phyloP scores from a whole-genome alignment of 1,140 invertebrate species.

The Sinella curviseta region DNA sequence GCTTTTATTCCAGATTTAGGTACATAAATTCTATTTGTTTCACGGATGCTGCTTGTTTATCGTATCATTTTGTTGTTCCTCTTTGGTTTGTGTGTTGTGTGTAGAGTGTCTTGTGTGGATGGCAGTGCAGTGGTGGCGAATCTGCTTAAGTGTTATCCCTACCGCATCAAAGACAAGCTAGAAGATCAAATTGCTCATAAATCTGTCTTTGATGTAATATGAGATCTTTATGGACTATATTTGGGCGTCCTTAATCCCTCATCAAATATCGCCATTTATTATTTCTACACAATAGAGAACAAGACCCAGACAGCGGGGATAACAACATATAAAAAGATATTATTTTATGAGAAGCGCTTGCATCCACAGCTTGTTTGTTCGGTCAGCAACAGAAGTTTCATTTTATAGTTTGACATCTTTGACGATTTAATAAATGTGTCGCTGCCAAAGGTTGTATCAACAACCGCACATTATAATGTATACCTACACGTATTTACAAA shows the following conservation, averaged over 20 bases:
- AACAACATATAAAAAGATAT: too few relatives aligned
- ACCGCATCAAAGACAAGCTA: neutral
- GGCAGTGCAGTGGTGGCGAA: neutral
- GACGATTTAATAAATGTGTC: slow-evolving; percentile 5
- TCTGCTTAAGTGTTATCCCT: neutral
- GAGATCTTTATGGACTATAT: slow-evolving; percentile 23
- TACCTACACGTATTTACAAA: too few relatives aligned
- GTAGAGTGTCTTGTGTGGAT: neutral
- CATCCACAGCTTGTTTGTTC: too few relatives aligned
- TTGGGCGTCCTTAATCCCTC: slow-evolving; percentile 10
- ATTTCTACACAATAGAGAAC: neutral
- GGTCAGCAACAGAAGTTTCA: neutral
- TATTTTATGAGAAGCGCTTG: too few relatives aligned
- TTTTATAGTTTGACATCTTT: neutral
- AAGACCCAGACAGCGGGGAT: too few relatives aligned
- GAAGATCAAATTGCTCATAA: slow-evolving; percentile 8
- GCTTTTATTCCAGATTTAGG: too few relatives aligned
- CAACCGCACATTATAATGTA: too few relatives aligned
- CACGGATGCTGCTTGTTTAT: too few relatives aligned
- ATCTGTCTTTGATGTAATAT: slow-evolving; percentile 25
- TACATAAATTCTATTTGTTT: too few relatives aligned
- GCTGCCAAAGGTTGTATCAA: too few relatives aligned
- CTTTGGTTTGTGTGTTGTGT: neutral
- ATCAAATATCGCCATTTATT: slow-evolving; percentile 9
- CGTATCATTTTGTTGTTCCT: too few relatives aligned